phyloP scores from a whole-genome alignment of 37 sponge, comb jelly and placozoan species.

The Agelas oroides region DNA sequence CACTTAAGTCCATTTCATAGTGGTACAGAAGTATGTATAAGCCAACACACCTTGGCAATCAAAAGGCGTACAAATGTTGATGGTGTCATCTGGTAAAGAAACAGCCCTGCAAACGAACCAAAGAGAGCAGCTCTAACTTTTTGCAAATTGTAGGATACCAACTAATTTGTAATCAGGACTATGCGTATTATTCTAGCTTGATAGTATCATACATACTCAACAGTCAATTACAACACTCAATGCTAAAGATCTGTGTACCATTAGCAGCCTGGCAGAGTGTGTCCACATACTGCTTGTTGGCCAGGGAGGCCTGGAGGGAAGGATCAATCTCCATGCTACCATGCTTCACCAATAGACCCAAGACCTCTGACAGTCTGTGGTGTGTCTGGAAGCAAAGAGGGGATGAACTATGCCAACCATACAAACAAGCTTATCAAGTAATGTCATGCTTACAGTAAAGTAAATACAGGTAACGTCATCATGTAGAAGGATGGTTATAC shows the following conservation, averaged over 20 bases:
- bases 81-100: slow-evolving; percentile 74
- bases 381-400: too few relatives aligned
- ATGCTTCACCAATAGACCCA: slow-evolving; percentile 28
- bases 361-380: slow-evolving; percentile 42
- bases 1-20: not conserved
- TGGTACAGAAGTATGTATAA: too few relatives aligned
- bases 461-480: too few relatives aligned
- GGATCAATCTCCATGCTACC: slow-evolving; percentile 44
- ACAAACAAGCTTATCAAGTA: too few relatives aligned
- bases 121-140: too few relatives aligned
- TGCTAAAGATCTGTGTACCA: slow-evolving; percentile 40
- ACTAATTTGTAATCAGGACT: too few relatives aligned
- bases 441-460: too few relatives aligned
- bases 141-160: too few relatives aligned
- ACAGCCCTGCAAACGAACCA: slow-evolving; percentile 42
- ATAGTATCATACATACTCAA: too few relatives aligned
- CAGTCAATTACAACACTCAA: too few relatives aligned
- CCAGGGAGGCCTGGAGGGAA: slow-evolving; percentile 39
- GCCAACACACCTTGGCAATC: slow-evolving; percentile 48
- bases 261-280: slow-evolving; percentile 31
- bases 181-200: too few relatives aligned
- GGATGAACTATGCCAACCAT: not conserved
- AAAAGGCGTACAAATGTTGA: slow-evolving; percentile 58
- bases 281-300: slow-evolving; percentile 59
- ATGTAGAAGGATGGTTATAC: too few relatives aligned